These are phyloP conservation scores for Heliconius charithonia DNA, from an alignment of 2,888 invertebrate genomes.

Conservation along the genomic window DNA sequence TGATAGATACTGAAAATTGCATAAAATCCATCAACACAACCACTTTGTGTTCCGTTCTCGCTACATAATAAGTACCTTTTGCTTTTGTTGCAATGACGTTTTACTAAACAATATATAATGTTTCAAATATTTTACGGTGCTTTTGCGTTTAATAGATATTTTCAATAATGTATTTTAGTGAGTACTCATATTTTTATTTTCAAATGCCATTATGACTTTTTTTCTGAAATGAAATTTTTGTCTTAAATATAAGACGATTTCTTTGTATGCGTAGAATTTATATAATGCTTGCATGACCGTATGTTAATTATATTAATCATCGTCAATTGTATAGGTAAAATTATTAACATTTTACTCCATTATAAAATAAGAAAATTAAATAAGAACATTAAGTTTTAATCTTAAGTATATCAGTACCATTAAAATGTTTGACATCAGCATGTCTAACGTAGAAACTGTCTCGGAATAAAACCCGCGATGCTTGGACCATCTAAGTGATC, in stretches of 20 bases:
- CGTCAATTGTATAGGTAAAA: too few relatives aligned
- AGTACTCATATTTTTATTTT: background rate
- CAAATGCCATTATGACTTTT: background rate
- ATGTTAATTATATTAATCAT: background rate
- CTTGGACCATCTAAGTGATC: too few relatives aligned
- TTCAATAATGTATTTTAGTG: background rate
- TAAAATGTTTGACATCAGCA: too few relatives aligned
- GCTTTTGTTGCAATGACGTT: slow-evolving; percentile 40
- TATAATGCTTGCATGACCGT: background rate
- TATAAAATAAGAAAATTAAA: too few relatives aligned
- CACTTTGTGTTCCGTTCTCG: slow-evolving; percentile 63
- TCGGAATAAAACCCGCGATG: too few relatives aligned
- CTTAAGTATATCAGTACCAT: too few relatives aligned
- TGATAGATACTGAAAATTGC: slow-evolving; percentile 84
- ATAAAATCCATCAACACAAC: slow-evolving; percentile 82
- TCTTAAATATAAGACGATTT: background rate
- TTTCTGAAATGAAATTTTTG: background rate
- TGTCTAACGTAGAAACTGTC: too few relatives aligned
- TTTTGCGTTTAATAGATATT: background rate
- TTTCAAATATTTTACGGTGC: slow-evolving; percentile 3
- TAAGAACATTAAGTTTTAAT: too few relatives aligned
- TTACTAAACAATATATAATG: slow-evolving; percentile 9
- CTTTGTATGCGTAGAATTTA: background rate
- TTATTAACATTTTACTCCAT: too few relatives aligned
- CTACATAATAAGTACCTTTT: slow-evolving; percentile 47